These are phyloP conservation scores for Papilio helenus DNA, from an alignment of 1,140 invertebrate genomes.

Conservation along the genomic window DNA sequence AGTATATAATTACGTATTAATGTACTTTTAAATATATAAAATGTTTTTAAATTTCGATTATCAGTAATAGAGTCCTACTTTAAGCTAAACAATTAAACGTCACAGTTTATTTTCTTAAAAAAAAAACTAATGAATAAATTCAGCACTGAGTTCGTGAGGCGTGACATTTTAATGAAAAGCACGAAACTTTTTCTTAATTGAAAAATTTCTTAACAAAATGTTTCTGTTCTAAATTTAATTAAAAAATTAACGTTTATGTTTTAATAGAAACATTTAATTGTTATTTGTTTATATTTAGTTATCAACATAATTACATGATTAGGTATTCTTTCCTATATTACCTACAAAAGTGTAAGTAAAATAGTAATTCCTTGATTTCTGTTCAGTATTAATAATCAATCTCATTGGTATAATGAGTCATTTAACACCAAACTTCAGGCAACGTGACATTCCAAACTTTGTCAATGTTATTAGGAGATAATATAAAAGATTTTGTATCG, in stretches of 20 bases:
- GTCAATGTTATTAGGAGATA: not conserved
- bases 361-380: not conserved
- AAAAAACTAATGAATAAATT: not conserved
- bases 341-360: not conserved
- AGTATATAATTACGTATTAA: too few species aligned
- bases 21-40: not conserved
- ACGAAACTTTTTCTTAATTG: not conserved
- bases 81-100: not conserved
- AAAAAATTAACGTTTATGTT: not conserved
- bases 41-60: not conserved
- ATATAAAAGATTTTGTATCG: constrained; percentile 27
- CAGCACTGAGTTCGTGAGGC: not conserved
- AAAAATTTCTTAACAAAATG: not conserved
- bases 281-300: not conserved
- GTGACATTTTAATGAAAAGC: constrained; percentile 14
- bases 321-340: too few species aligned
- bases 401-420: too few species aligned
- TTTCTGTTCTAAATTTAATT: not conserved
- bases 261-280: not conserved
- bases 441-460: not conserved
- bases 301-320: too few species aligned
- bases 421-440: not conserved
- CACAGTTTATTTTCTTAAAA: not conserved
- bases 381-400: not conserved
- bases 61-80: not conserved